These are phyloP conservation scores for Proterorhinus semilunaris DNA, from an alignment of 2,113 vertebrate genomes.

Conservation along the genomic window DNA sequence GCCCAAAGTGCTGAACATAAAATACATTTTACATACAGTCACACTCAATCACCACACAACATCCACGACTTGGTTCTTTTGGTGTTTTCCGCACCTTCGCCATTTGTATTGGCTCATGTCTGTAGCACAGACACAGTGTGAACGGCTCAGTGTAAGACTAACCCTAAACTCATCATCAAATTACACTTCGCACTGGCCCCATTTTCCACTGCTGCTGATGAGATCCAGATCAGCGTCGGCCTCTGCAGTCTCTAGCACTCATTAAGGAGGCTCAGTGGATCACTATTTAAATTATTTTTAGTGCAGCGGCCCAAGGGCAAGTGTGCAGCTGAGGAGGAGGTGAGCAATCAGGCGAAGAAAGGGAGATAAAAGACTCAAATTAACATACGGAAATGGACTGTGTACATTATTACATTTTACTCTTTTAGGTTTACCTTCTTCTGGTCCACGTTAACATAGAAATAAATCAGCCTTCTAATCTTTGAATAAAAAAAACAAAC, in stretches of 20 bases:
- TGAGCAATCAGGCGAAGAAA: slow-evolving; percentile 3
- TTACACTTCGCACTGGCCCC: slow-evolving; percentile 16
- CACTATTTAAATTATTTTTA: slow-evolving; percentile 67
- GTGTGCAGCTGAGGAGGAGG: slow-evolving; percentile 14
- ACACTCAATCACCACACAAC: no score
- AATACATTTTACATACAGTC: no score
- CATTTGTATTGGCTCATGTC: neutral
- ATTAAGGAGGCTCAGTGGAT: slow-evolving; percentile 50
- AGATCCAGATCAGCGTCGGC: slow-evolving; percentile 27
- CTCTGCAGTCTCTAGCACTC: slow-evolving; percentile 46
- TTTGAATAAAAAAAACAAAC: neutral
- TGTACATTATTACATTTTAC: no score
- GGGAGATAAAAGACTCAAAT: slow-evolving; percentile 4
- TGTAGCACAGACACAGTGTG: neutral
- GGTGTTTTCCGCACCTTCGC: neutral
- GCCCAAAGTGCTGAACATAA: no score
- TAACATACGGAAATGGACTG: slow-evolving; percentile 6
- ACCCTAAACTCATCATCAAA: slow-evolving; percentile 15
- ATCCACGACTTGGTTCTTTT: neutral
- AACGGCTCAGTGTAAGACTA: slow-evolving; percentile 4
- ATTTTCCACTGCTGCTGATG: slow-evolving; percentile 24
- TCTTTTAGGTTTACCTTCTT: neutral
- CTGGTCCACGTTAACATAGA: neutral
- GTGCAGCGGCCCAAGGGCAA: slow-evolving; percentile 35
- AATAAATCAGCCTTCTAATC: neutral